Evolutionary conservation across 1,140 invertebrate genomes (phyloP).

Genomic region (Sinella curviseta): DNA sequence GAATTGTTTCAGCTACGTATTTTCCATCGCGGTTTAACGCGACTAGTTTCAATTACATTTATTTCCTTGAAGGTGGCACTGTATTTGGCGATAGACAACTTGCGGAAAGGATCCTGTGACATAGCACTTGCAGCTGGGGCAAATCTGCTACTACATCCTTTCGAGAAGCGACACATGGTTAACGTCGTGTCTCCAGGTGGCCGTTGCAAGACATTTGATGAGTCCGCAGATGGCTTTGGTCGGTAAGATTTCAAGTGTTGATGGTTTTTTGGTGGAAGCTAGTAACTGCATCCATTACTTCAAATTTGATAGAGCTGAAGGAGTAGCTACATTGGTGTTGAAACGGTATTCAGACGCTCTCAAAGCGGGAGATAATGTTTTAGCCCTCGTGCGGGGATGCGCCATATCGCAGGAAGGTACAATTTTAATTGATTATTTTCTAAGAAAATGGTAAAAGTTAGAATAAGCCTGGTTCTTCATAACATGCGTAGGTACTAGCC

Average conservation of each 20-base stretch:
- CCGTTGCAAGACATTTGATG: slow-evolving; percentile 14
- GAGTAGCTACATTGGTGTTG: background rate
- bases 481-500: too few species aligned
- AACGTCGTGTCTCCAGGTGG: background rate
- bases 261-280: background rate
- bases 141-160: background rate
- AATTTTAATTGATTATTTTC: too few species aligned
- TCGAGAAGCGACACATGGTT: slow-evolving; percentile 5
- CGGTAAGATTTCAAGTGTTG: background rate
- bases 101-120: background rate
- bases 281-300: background rate
- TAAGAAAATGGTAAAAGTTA: too few species aligned
- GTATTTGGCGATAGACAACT: too few species aligned
- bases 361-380: background rate
- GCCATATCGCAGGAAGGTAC: slow-evolving; percentile 11
- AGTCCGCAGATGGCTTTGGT: slow-evolving; percentile 1
- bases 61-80: too few species aligned
- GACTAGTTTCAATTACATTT: too few species aligned
- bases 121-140: background rate
- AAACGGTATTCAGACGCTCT: slow-evolving; percentile 6
- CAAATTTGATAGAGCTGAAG: background rate
- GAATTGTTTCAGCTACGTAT: too few species aligned
- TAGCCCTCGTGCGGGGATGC: background rate
- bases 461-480: too few species aligned
- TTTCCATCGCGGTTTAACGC: too few species aligned